Percentiles rank a stretch among this genome's conserved stretches.
Evolutionary conservation across 2,888 invertebrate genomes (phyloP).

Genomic region (Drosophila eohydei): DNA sequence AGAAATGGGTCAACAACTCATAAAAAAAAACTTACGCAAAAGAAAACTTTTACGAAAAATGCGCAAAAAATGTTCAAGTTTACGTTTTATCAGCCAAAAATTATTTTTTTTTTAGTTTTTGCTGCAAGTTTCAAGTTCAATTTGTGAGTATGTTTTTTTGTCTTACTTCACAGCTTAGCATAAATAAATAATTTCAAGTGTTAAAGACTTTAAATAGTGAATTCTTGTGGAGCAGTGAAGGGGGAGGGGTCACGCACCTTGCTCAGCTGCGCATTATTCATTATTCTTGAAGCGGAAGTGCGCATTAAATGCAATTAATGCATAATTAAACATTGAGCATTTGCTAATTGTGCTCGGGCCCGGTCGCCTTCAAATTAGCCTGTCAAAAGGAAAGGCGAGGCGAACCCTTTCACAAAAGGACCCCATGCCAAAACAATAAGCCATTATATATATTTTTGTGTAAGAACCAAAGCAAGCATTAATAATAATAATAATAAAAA

Average conservation of each 20-base stretch:
- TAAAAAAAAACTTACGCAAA: constrained; percentile 3
- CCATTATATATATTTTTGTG: constrained; percentile 34
- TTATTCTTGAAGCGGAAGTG: constrained; percentile 68
- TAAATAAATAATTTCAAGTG: constrained; percentile 42
- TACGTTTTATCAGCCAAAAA: constrained; percentile 3
- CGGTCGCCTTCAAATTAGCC: constrained; percentile 42
- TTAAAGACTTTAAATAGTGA: constrained; percentile 7
- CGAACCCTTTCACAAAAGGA: constrained; percentile 6
- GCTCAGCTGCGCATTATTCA: constrained; percentile 42
- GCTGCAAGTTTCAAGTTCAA: constrained; percentile 12
- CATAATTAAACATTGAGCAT: constrained; percentile 73
- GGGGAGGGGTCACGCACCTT: not conserved
- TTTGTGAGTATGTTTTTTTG: constrained; percentile 11
- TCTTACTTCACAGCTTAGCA: not conserved
- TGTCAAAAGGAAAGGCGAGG: constrained; percentile 35
- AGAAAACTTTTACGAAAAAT: constrained; percentile 3
- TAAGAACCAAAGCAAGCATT: constrained; percentile 41
- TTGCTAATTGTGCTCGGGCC: constrained; percentile 55
- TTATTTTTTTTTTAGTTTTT: not conserved
- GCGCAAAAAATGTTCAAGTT: constrained; percentile 12
- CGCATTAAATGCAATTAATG: constrained; percentile 77
- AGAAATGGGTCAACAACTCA: constrained; percentile 51
- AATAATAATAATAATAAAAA: constrained; percentile 16
- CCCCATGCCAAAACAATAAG: constrained; percentile 42
- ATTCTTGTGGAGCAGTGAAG: no score